These are phyloP conservation scores for Rhabditophanes sp. DNA, from an alignment of 2,888 invertebrate genomes.

Conservation along the genomic window DNA sequence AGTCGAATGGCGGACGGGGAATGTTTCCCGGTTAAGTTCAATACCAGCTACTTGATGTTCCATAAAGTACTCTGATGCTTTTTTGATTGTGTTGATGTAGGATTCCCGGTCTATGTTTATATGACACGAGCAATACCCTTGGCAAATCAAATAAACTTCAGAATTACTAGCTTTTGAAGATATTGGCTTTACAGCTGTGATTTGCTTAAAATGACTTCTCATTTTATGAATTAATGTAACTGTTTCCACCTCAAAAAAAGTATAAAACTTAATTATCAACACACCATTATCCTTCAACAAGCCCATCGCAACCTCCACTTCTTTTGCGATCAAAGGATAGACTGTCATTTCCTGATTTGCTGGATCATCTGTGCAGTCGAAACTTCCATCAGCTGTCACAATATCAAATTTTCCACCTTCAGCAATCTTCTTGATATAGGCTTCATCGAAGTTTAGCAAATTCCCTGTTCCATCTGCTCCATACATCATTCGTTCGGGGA, in stretches of 20 bases:
- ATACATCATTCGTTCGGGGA: conserved; percentile 11
- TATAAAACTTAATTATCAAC: conserved; percentile 16
- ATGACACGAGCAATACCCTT: no score
- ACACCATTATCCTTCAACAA: conserved; percentile 12
- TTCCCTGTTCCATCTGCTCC: conserved; percentile 13
- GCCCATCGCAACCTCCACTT: conserved; percentile 13
- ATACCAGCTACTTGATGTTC: conserved; percentile 12
- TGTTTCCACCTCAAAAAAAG: conserved; percentile 9
- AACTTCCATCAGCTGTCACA: conserved; percentile 24
- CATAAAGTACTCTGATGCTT: conserved; percentile 8
- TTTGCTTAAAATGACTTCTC: conserved; percentile 7
- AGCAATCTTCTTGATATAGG: conserved; percentile 2
- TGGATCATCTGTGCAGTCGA: conserved; percentile 18
- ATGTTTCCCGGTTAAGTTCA: conserved; percentile 14
- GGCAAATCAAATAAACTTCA: conserved; percentile 17
- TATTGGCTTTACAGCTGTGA: conserved; percentile 15
- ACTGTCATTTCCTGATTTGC: conserved; percentile 13
- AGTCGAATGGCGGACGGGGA: no score
- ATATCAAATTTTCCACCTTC: conserved; percentile 9
- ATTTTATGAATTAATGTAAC: conserved; percentile 9
- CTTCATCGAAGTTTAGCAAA: conserved; percentile 4
- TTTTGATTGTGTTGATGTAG: no score
- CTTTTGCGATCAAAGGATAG: conserved; percentile 9
- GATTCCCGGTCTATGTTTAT: no score
- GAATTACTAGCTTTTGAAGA: conserved; percentile 23